Evolutionary conservation across 2,888 invertebrate genomes (phyloP).

Genomic region (Lasioglossum calceatum): DNA sequence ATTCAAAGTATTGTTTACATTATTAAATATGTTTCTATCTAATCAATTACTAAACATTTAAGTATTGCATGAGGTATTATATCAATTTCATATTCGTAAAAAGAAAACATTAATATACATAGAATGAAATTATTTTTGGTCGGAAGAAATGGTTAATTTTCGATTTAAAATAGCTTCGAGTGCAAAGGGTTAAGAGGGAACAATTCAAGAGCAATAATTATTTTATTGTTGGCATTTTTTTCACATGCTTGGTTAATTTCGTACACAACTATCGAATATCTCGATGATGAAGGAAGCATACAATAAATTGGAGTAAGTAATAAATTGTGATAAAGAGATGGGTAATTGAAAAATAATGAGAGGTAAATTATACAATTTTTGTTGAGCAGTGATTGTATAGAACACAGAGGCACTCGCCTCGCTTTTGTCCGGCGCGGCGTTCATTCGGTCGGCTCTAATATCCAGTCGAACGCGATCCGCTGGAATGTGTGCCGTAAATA

Average conservation of each 20-base stretch:
- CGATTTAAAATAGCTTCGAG: too few species aligned
- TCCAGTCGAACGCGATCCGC: slow-evolving; percentile 24
- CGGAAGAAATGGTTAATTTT: too few species aligned
- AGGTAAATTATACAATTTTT: neutral
- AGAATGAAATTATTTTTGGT: too few species aligned
- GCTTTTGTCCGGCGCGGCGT: neutral
- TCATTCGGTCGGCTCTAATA: slow-evolving; percentile 13
- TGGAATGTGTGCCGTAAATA: slow-evolving; percentile 10
- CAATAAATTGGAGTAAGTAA: neutral
- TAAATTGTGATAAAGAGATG: neutral
- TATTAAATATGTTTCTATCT: too few species aligned
- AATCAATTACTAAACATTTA: too few species aligned
- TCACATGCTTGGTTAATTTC: neutral
- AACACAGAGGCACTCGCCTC: neutral
- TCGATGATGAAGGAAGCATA: neutral
- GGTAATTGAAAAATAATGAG: neutral
- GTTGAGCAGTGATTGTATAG: neutral
- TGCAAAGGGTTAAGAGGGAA: too few species aligned
- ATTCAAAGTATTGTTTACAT: too few species aligned
- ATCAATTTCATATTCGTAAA: too few species aligned
- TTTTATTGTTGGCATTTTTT: neutral
- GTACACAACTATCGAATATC: neutral
- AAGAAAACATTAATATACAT: too few species aligned
- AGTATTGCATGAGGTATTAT: too few species aligned
- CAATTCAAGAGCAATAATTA: neutral